A percentile compares a stretch with the other conserved stretches of the same genome.
phyloP scores from a whole-genome alignment of 2,113 vertebrate species.

The Numida meleagris region DNA sequence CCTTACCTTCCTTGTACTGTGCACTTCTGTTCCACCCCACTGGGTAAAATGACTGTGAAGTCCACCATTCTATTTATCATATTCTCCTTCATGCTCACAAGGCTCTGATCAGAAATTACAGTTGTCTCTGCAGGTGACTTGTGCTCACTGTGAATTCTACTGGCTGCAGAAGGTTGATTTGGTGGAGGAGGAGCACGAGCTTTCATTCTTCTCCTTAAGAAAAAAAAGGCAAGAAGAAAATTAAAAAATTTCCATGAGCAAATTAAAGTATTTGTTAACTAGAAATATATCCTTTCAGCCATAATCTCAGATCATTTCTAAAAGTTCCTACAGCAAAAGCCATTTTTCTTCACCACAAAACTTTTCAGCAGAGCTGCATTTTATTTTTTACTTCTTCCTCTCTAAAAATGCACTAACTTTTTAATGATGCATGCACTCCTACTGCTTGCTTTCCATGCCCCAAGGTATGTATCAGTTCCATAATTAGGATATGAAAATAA shows the following conservation, averaged over 20 bases:
- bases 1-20: constrained; percentile 87
- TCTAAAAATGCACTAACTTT: constrained; percentile 1
- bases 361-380: neutral
- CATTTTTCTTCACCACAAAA: neutral
- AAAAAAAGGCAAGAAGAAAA: neutral
- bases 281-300: neutral
- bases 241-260: fast-evolving
- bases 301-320: neutral
- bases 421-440: constrained; percentile 1
- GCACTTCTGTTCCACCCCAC: constrained; percentile 78
- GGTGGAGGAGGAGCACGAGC: constrained; percentile 83
- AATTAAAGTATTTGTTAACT: neutral
- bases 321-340: neutral
- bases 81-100: constrained; percentile 81
- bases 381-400: constrained; percentile 7
- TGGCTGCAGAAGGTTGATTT: constrained; percentile 77
- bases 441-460: constrained; percentile 12
- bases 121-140: constrained; percentile 63
- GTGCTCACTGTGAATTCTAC: constrained; percentile 60
- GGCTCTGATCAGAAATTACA: constrained; percentile 73
- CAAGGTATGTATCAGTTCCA: constrained; percentile 16
- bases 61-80: constrained; percentile 76
- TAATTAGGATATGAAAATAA: constrained; percentile 43
- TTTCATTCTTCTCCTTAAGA: constrained; percentile 89
- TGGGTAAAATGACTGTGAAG: constrained; percentile 82